Evolutionary conservation across 2,888 invertebrate genomes (phyloP), one percentile per base, ranked within the genome.

Genomic region (Teleiodes luculella): DNA sequence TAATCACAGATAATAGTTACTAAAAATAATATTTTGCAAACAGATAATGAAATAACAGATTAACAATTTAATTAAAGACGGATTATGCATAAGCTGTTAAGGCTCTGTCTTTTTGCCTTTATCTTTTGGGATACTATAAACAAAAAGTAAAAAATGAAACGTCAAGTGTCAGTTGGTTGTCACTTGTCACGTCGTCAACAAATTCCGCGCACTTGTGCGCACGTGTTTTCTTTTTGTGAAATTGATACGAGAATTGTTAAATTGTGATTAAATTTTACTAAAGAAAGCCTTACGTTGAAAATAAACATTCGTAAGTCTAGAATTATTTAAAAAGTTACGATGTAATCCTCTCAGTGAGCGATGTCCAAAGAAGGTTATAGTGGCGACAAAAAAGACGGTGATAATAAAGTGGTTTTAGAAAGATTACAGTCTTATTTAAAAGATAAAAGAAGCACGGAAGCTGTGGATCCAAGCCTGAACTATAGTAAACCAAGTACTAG

Each of bases 281-380:
- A 33, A 8, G 3, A n/a, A 33, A 11, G 10, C 10, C 10, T 33
- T n/a, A 33, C 10, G 3, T n/a, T 33, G 11, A 11, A 24, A 41
- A 24, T 11, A 43, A 43, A 28, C 5, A 7, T 18, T 18, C 11
- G 1, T 20, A 41, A 4, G 18, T 10, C 16, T 10, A 18, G 10
- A 41, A 18, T 20, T 3, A 41, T 41, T 18, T 11, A 4, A 18
- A 28, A 5, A 43, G 6, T 33, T 55, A 74, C 57, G 43, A 74
- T 76, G 75, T 77, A 63, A 75, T 53, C 65, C n/a, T 63, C 56
- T 52, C 35, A 53, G 39, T 57, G 62, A 78, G 81, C 75, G 53
- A 89, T 89, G 89, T 86, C 89, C 67, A 87, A 83, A 78, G 89
- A 89, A 82, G 87, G 87, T 86, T 87, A 87, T 84, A 81, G 72